phyloP scores from a whole-genome alignment of 2,797 vertebrate genomes.

The Artibeus lituratus region DNA sequence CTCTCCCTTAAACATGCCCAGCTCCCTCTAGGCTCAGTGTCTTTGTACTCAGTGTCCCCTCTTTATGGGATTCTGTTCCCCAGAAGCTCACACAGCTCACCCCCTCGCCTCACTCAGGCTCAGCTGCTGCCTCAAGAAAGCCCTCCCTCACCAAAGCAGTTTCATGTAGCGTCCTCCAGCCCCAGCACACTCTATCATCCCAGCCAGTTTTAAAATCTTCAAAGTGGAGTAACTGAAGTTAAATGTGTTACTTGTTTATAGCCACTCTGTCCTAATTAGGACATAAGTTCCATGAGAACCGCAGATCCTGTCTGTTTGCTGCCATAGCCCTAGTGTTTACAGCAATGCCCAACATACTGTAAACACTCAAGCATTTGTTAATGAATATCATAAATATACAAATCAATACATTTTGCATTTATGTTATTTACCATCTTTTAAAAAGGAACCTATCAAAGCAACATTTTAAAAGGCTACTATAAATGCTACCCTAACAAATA shows the following conservation, averaged over 20 bases:
- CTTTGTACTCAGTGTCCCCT: not conserved
- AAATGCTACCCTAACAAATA: not conserved
- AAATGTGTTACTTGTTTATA: not conserved
- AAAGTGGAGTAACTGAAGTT: not conserved
- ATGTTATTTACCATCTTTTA: not conserved
- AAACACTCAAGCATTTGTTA: not conserved
- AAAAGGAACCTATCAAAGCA: not conserved
- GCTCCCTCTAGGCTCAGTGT: not conserved
- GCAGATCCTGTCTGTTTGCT: not conserved
- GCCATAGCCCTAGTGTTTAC: not conserved
- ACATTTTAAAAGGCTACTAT: not conserved
- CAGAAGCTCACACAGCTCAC: not conserved
- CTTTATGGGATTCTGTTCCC: not conserved
- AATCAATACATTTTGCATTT: not conserved
- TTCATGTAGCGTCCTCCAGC: not conserved
- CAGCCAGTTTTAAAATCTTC: not conserved
- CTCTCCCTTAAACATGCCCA: not conserved
- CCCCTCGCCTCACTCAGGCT: not conserved
- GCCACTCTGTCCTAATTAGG: not conserved
- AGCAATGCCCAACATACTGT: not conserved
- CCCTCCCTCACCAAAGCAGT: not conserved
- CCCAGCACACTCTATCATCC: not conserved
- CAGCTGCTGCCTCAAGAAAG: accelerated
- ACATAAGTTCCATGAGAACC: not conserved
- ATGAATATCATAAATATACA: not conserved